A percentile compares a stretch with the other conserved stretches of the same genome.
phyloP scores from a whole-genome alignment of 2,888 invertebrate genomes.

The Acanthococcus lagerstroemiae region DNA sequence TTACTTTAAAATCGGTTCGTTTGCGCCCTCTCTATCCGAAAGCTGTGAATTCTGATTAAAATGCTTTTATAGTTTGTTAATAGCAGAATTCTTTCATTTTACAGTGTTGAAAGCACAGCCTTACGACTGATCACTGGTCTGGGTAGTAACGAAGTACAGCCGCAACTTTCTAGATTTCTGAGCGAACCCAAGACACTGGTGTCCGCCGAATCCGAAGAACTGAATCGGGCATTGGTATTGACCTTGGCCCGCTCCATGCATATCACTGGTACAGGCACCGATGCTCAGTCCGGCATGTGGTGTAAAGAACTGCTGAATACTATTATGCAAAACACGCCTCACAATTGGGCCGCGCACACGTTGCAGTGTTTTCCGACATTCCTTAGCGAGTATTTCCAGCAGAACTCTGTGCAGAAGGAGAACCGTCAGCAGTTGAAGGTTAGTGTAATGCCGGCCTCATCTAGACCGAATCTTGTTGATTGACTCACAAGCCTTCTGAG shows the following conservation, averaged over 20 bases:
- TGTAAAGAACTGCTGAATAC: conserved; percentile 81
- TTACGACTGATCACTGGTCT: conserved; percentile 75
- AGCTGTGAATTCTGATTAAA: too few relatives aligned
- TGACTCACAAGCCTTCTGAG: not conserved
- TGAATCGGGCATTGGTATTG: conserved; percentile 84
- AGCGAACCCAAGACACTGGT: conserved; percentile 84
- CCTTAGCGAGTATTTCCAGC: conserved; percentile 77
- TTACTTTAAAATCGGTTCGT: too few relatives aligned
- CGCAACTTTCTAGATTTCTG: conserved; percentile 82
- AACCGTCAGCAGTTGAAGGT: conserved; percentile 79
- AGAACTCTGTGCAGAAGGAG: conserved; percentile 72
- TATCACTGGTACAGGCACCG: conserved; percentile 53
- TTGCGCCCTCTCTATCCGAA: too few relatives aligned
- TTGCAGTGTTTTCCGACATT: conserved; percentile 83
- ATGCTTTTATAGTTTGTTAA: too few relatives aligned
- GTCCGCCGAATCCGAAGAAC: conserved; percentile 87
- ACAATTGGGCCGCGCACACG: conserved; percentile 89
- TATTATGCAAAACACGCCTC: conserved; percentile 89
- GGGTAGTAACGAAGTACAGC: conserved; percentile 89
- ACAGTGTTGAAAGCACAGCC: conserved; percentile 77
- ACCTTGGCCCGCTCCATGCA: conserved; percentile 89
- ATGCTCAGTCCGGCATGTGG: conserved; percentile 60
- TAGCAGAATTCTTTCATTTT: conserved; percentile 30
- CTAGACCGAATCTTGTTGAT: not conserved
- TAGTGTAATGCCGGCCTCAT: too few relatives aligned